Percentiles rank a stretch among this genome's conserved stretches.
Conservation (phyloP, 2,888 invertebrate genomes). For the Hirtodrosophila confusa region DNA sequence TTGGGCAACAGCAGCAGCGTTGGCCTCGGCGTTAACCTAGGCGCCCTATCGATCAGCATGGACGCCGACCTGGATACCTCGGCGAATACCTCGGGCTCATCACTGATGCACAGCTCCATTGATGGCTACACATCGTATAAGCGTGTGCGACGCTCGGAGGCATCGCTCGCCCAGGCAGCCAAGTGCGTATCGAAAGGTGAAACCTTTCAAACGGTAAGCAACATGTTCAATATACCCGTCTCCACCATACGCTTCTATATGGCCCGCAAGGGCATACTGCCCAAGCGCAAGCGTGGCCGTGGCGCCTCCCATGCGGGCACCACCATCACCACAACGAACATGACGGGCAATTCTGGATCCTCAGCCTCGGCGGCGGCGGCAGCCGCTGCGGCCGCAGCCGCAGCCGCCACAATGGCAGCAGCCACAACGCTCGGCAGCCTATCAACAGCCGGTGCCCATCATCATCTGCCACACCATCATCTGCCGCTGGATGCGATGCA, state of each 20-base stretch:
- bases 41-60: constrained; percentile 55
- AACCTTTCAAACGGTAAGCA: constrained; percentile 94
- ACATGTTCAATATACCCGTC: constrained; percentile 94
- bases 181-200: constrained; percentile 94
- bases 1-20: constrained; percentile 7
- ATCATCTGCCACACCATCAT: constrained; percentile 40
- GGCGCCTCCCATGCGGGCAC: constrained; percentile 85
- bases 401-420: constrained; percentile 58
- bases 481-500: constrained; percentile 43
- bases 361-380: constrained; percentile 22
- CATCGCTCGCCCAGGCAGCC: constrained; percentile 91
- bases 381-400: constrained; percentile 38
- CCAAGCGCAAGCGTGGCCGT: constrained; percentile 91
- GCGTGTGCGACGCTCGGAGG: constrained; percentile 90
- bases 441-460: constrained; percentile 49
- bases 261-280: constrained; percentile 93
- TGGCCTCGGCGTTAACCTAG: neutral
- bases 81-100: constrained; percentile 57
- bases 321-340: constrained; percentile 59
- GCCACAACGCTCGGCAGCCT: constrained; percentile 51
- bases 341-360: constrained; percentile 9
- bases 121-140: constrained; percentile 79
- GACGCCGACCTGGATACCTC: constrained; percentile 79
- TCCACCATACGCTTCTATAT: constrained; percentile 94
- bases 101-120: constrained; percentile 64